Conservation (phyloP, 1,140 invertebrate genomes). For the Pseudobourletiella spinata region DNA sequence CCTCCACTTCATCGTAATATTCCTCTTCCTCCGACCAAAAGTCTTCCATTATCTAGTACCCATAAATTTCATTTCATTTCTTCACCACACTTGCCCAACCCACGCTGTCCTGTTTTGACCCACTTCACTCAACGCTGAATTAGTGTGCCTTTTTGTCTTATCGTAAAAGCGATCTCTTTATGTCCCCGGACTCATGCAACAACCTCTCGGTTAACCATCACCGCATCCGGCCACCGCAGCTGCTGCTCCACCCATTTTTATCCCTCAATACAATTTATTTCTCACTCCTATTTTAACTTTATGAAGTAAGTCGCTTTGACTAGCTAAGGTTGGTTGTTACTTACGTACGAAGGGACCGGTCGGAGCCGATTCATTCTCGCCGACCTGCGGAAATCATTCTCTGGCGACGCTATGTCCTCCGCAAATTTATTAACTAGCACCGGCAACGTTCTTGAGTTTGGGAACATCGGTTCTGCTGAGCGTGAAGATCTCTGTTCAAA, state of each 20-base stretch:
- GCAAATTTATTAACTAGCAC: slow-evolving; percentile 31
- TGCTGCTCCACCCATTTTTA: not conserved
- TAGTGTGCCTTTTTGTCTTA: too few species aligned
- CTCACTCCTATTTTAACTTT: not conserved
- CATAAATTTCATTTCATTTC: not conserved
- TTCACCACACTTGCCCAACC: too few species aligned
- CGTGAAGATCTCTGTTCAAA: slow-evolving; percentile 25
- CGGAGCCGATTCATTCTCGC: not conserved
- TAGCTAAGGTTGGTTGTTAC: not conserved
- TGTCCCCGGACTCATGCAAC: too few species aligned
- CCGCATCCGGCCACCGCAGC: not conserved
- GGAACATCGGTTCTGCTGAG: slow-evolving; percentile 25
- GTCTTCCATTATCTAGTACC: slow-evolving; percentile 2
- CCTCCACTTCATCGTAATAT: slow-evolving; percentile 20
- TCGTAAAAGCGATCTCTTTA: too few species aligned
- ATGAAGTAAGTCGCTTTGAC: not conserved
- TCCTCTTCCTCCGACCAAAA: slow-evolving; percentile 27
- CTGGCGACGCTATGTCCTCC: slow-evolving; percentile 21
- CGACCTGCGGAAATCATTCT: not conserved
- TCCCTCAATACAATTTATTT: not conserved
- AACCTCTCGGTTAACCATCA: not conserved
- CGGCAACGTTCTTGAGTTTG: slow-evolving; percentile 15
- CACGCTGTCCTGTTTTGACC: too few species aligned
- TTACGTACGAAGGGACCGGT: not conserved
- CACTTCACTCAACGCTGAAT: not conserved